Evolutionary conservation across 1,140 invertebrate species (phyloP).

Genomic region (Drosophila kikkawai): DNA sequence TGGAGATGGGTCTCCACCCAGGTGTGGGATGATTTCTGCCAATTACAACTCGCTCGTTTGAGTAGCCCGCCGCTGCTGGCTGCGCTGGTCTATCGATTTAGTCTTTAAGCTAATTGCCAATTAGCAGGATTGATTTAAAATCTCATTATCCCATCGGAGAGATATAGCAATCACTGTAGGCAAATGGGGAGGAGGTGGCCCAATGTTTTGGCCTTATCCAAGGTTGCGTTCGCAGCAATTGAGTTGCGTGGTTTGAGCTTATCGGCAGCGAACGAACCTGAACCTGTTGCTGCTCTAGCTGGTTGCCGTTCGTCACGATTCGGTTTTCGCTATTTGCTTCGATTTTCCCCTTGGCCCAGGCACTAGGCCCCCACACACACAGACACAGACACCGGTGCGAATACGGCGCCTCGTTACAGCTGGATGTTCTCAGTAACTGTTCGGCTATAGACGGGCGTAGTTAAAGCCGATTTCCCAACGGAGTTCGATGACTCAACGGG

Average conservation of each 20-base stretch:
- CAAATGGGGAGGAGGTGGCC: not conserved
- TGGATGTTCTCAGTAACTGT: constrained; percentile 58
- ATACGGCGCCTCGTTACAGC: constrained; percentile 28
- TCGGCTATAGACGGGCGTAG: constrained; percentile 57
- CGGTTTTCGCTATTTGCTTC: constrained; percentile 29
- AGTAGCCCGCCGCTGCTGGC: not conserved
- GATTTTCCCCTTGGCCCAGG: constrained; percentile 24
- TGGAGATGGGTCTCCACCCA: not conserved
- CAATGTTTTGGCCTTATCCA: constrained; percentile 25
- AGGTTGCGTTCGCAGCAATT: constrained; percentile 47
- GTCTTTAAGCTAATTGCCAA: constrained; percentile 28
- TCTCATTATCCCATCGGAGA: constrained; percentile 29
- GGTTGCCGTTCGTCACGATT: constrained; percentile 48
- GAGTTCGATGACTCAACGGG: constrained; percentile 31
- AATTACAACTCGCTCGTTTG: constrained; percentile 21
- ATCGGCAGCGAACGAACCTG: constrained; percentile 42
- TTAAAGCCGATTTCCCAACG: constrained; percentile 41
- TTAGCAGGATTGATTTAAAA: constrained; percentile 39
- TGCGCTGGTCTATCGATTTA: not conserved
- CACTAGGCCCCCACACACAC: constrained; percentile 1
- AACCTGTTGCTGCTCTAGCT: constrained; percentile 48
- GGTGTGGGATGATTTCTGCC: constrained; percentile 20
- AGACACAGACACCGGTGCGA: constrained; percentile 1
- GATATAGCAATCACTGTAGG: constrained; percentile 6
- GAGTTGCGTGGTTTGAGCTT: constrained; percentile 52